phyloP scores from a whole-genome alignment of 2,888 invertebrate genomes.

The Reticulitermes lucifugus region DNA sequence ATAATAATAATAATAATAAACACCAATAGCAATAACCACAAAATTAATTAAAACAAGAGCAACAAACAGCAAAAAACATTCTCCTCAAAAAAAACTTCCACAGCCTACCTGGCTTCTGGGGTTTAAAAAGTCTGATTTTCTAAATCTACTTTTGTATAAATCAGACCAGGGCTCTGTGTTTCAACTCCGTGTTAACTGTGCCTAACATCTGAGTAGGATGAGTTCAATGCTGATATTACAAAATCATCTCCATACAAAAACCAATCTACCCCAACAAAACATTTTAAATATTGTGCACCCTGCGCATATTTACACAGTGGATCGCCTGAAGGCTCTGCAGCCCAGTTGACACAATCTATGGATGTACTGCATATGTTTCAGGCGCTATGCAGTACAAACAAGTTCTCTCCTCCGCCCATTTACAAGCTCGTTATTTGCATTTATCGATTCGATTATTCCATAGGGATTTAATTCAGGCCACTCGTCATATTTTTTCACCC shows the following conservation, averaged over 20 bases:
- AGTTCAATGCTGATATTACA: background rate
- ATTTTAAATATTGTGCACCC: slow-evolving; percentile 32
- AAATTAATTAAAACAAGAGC: background rate
- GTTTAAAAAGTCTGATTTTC: too few species aligned
- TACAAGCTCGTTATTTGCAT: slow-evolving; percentile 40
- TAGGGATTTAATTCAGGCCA: slow-evolving; percentile 37
- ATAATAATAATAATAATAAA: too few species aligned
- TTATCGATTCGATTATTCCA: slow-evolving; percentile 42
- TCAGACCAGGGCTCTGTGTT: background rate
- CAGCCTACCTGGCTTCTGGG: too few species aligned
- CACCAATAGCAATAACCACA: background rate
- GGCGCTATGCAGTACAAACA: slow-evolving; percentile 32
- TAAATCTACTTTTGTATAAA: background rate
- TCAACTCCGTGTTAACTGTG: background rate
- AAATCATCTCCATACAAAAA: slow-evolving; percentile 20
- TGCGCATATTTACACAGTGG: slow-evolving; percentile 29
- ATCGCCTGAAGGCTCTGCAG: slow-evolving; percentile 12
- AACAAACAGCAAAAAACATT: too few species aligned
- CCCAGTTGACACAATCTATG: slow-evolving; percentile 39
- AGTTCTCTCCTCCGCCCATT: background rate
- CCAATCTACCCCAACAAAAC: slow-evolving; percentile 26
- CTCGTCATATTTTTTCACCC: background rate
- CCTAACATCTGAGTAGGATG: slow-evolving; percentile 2
- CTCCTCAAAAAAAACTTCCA: background rate
- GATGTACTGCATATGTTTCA: slow-evolving; percentile 34